Evolutionary conservation across 2,888 invertebrate genomes (phyloP).

Genomic region (Blera fallax): DNA sequence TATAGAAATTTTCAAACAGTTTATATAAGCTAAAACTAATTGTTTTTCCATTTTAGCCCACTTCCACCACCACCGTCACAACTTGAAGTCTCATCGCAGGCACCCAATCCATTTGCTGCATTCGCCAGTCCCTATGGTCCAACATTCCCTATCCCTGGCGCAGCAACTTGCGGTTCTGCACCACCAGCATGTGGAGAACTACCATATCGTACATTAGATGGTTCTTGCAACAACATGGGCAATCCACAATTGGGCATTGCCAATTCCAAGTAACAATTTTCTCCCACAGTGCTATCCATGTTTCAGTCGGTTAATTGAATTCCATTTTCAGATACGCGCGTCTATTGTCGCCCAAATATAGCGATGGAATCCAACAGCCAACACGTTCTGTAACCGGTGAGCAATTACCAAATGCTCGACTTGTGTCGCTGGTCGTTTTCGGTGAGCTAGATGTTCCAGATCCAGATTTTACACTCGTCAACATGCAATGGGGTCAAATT

Average conservation of each 20-base stretch:
- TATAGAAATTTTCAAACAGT: background rate
- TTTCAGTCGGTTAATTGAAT: conserved; percentile 14
- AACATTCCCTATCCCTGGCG: conserved; percentile 76
- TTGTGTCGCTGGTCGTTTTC: conserved; percentile 87
- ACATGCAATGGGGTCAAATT: conserved; percentile 86
- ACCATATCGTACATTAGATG: conserved; percentile 91
- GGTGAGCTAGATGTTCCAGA: conserved; percentile 88
- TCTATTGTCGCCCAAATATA: conserved; percentile 82
- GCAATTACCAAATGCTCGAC: conserved; percentile 87
- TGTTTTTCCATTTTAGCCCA: background rate
- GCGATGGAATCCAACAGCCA: conserved; percentile 84
- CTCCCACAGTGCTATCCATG: background rate
- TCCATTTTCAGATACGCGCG: conserved; percentile 79
- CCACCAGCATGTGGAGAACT: conserved; percentile 78
- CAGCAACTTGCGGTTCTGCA: conserved; percentile 76
- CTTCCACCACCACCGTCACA: conserved; percentile 47
- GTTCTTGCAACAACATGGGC: conserved; percentile 95
- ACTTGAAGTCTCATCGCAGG: conserved; percentile 74
- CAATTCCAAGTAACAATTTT: conserved; percentile 83
- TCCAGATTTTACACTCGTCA: conserved; percentile 87
- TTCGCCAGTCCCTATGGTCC: conserved; percentile 74
- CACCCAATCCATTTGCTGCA: conserved; percentile 76
- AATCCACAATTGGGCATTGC: conserved; percentile 92
- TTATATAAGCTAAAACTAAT: background rate
- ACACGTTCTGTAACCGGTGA: conserved; percentile 85